Evolutionary conservation across 2,888 invertebrate species (phyloP).

Genomic region (Nephrotoma appendiculata): DNA sequence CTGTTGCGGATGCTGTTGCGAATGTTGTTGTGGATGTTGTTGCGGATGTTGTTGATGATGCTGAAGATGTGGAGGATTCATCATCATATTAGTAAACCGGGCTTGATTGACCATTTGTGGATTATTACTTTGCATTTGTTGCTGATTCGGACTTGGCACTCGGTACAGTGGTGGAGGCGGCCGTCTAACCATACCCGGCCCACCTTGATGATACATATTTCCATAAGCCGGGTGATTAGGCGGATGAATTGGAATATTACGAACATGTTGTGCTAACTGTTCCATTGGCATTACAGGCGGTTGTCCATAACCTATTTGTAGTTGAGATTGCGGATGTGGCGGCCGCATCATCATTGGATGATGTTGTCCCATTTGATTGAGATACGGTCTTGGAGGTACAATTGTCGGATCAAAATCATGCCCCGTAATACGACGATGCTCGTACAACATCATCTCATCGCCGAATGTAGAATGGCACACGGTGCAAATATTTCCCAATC

Average conservation of each 20-base stretch:
- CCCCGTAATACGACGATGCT: slow-evolving; percentile 19
- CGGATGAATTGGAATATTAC: slow-evolving; percentile 5
- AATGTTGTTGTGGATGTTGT: slow-evolving; percentile 8
- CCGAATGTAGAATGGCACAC: slow-evolving; percentile 31
- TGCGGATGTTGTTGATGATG: slow-evolving; percentile 12
- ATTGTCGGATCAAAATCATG: slow-evolving; percentile 12
- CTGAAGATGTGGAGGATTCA: slow-evolving; percentile 37
- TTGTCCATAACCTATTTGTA: slow-evolving; percentile 17
- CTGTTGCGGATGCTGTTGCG: slow-evolving; percentile 15
- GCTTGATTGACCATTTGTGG: slow-evolving; percentile 36
- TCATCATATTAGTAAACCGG: neutral
- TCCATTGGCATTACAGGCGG: slow-evolving; percentile 32
- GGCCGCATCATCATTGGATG: slow-evolving; percentile 8
- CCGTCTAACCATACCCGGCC: slow-evolving; percentile 8
- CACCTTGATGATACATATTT: neutral
- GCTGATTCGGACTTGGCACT: slow-evolving; percentile 16
- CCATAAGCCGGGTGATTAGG: slow-evolving; percentile 2
- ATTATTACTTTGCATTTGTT: slow-evolving; percentile 29
- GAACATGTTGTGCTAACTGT: slow-evolving; percentile 34
- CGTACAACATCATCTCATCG: slow-evolving; percentile 18
- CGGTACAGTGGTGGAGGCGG: slow-evolving; percentile 14
- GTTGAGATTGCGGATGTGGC: neutral
- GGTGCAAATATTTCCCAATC: slow-evolving; percentile 23
- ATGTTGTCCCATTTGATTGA: neutral
- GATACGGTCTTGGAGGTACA: neutral